Evolutionary conservation across 2,113 vertebrate genomes (phyloP).

Genomic region (Apteryx mantelli): DNA sequence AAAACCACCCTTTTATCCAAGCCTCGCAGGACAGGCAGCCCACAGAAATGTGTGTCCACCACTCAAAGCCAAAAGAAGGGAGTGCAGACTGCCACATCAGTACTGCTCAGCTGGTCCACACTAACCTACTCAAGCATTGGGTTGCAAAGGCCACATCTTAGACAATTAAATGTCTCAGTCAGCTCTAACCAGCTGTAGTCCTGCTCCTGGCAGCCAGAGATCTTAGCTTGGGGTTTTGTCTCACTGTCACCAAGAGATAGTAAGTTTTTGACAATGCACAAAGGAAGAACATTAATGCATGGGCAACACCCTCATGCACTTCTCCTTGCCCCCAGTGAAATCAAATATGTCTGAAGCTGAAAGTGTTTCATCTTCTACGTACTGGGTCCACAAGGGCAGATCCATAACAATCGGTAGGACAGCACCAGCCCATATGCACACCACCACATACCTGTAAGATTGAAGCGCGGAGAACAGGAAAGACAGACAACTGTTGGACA

Average conservation of each 20-base stretch:
- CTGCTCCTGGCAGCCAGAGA: neutral
- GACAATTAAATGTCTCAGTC: neutral
- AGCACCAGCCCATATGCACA: neutral
- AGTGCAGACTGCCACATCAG: too few relatives aligned
- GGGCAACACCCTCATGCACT: too few relatives aligned
- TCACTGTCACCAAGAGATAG: too few relatives aligned
- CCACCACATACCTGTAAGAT: neutral
- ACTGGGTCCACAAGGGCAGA: too few relatives aligned
- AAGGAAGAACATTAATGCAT: neutral
- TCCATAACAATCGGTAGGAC: too few relatives aligned
- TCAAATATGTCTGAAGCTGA: too few relatives aligned
- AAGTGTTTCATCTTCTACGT: too few relatives aligned
- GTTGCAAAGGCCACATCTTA: neutral
- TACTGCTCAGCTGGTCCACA: neutral
- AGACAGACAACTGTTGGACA: neutral
- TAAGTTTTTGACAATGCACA: neutral
- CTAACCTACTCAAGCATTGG: neutral
- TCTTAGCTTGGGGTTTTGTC: neutral
- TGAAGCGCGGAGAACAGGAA: neutral
- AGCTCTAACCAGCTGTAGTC: neutral
- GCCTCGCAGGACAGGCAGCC: neutral
- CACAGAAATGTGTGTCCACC: fast-evolving
- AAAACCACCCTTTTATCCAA: neutral
- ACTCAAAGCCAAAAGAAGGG: neutral
- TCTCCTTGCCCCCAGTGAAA: too few relatives aligned